A percentile compares a stretch with the other conserved stretches of the same genome.
Conservation (phyloP, 2,797 vertebrate genomes). For the Emydoidea blandingii region DNA sequence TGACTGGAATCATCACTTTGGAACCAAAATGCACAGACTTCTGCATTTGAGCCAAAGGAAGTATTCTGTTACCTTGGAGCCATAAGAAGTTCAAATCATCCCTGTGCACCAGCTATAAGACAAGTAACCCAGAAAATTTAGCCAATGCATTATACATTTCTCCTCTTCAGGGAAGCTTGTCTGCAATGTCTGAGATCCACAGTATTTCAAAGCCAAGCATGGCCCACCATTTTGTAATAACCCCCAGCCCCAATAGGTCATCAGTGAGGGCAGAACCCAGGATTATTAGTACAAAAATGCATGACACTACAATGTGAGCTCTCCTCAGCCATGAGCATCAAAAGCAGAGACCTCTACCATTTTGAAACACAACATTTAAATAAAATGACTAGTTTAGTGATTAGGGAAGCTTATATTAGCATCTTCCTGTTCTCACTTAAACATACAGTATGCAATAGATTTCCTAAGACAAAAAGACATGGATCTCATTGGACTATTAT, state of each 20-base stretch:
- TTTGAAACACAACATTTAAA: not conserved
- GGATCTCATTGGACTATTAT: not conserved
- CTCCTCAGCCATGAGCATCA: not conserved
- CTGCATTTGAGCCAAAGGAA: not conserved
- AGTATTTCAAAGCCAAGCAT: not conserved
- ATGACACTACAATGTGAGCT: not conserved
- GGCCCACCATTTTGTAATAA: not conserved
- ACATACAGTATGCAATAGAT: not conserved
- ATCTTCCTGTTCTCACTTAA: not conserved
- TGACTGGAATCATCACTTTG: not conserved
- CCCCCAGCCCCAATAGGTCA: not conserved
- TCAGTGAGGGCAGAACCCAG: not conserved
- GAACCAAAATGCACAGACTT: rapidly evolving
- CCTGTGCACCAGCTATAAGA: not conserved
- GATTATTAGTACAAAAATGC: not conserved
- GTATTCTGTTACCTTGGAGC: not conserved
- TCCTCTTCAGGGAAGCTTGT: not conserved
- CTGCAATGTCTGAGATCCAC: not conserved
- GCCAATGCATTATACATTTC: not conserved
- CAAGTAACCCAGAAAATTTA: not conserved
- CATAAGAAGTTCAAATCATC: not conserved
- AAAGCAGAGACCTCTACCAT: not conserved
- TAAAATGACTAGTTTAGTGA: not conserved
- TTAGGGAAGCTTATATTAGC: not conserved
- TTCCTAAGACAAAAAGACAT: not conserved